Percentiles rank a stretch among this genome's conserved stretches.
These are phyloP conservation scores for Auanema freiburgensis DNA, from an alignment of 2,888 invertebrate species.

Conservation along the genomic window DNA sequence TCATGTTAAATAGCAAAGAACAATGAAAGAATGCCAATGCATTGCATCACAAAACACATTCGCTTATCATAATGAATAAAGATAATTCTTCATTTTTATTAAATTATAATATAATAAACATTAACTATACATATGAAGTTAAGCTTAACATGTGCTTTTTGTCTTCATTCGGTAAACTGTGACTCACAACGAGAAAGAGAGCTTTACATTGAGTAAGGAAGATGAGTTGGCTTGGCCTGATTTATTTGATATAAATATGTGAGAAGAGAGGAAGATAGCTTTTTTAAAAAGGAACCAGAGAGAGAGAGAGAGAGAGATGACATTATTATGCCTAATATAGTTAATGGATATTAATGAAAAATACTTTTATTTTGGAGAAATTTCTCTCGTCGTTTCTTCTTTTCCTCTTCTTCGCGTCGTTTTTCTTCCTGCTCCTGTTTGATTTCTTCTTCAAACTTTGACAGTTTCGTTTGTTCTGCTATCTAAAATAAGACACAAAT, in stretches of 20 bases:
- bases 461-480: conserved; percentile 46
- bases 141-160: too few species aligned
- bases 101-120: too few species aligned
- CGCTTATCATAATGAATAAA: background rate
- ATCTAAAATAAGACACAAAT: conserved; percentile 25
- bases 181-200: too few species aligned
- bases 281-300: too few species aligned
- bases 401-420: conserved; percentile 40
- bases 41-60: background rate
- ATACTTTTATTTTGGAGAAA: conserved; percentile 45
- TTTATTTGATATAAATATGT: too few species aligned
- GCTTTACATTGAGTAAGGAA: too few species aligned
- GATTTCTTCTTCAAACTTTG: conserved; percentile 49
- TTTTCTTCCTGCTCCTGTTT: conserved; percentile 46
- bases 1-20: background rate
- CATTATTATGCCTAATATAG: background rate
- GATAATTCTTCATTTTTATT: too few species aligned
- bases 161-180: too few species aligned
- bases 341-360: conserved; percentile 33
- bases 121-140: too few species aligned
- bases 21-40: background rate
- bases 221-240: too few species aligned
- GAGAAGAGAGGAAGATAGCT: too few species aligned
- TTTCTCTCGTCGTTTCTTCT: conserved; percentile 36
- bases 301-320: background rate